phyloP scores from a whole-genome alignment of 2,888 invertebrate genomes.

The Drosophila kambysellisi region DNA sequence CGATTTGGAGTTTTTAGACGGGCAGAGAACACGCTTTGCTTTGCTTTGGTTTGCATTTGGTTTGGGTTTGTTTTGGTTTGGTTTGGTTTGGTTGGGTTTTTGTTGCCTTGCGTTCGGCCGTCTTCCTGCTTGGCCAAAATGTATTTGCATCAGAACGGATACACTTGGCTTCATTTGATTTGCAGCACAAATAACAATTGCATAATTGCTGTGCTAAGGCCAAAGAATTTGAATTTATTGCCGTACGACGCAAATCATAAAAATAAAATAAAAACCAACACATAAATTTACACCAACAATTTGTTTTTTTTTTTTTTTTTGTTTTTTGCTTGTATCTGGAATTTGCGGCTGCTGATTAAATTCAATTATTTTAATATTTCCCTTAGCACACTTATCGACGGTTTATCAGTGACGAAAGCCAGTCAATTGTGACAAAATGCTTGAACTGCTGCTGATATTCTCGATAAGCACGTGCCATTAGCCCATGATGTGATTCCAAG shows the following conservation, averaged over 20 bases:
- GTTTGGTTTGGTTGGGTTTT: conserved; percentile 4
- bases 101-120: conserved; percentile 9
- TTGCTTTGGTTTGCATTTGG: conserved; percentile 25
- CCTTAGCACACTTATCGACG: conserved; percentile 49
- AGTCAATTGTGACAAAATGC: conserved; percentile 69
- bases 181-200: conserved; percentile 74
- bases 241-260: conserved; percentile 1
- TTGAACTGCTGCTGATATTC: conserved; percentile 62
- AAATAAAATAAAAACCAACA: neutral
- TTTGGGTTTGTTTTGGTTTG: conserved; percentile 23
- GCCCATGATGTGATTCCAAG: conserved; percentile 35
- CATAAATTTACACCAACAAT: conserved; percentile 49
- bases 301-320: neutral
- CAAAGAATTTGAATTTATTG: conserved; percentile 68
- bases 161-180: conserved; percentile 71
- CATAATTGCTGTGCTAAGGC: conserved; percentile 70
- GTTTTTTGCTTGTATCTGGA: conserved; percentile 9
- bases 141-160: conserved; percentile 60
- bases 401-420: conserved; percentile 25
- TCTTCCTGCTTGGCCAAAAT: conserved; percentile 49
- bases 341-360: conserved; percentile 23
- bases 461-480: conserved; percentile 77
- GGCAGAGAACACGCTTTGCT: conserved; percentile 55
- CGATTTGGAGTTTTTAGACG: conserved; percentile 80
- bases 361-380: conserved; percentile 39